Evolutionary conservation across 1,140 invertebrate species (phyloP), one percentile per base, ranked within the genome.

Genomic region (Spodoptera frugiperda): DNA sequence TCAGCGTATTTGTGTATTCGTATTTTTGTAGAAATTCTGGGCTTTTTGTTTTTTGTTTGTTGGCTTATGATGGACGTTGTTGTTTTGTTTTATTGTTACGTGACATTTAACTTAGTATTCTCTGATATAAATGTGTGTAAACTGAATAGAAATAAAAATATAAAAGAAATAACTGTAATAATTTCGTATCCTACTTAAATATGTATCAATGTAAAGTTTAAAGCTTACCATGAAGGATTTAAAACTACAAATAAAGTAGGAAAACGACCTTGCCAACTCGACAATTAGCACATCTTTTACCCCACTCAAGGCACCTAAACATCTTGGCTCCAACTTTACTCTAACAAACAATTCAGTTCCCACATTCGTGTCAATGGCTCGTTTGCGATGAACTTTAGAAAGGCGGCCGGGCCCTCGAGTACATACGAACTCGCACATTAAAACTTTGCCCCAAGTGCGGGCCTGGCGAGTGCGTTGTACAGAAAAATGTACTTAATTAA

Each of bases 401-500:
- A 83, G 78, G 74, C 78, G 76, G 72, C 70, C 72, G 61, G 70
- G 73, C 51, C 78, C 74, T 75, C 59, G 76, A 78, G 77, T 78
- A 78, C 71, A 39, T 79, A 79, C 83, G 67, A 81, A 68, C 71
- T 73, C 55, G 63, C 19, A 39, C 54, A 73, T 73, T 73, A 73
- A 73, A 73, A 73, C 54, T 73, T 61, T 59, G 54, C 19, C 21
- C 55, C 33, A 54, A 72, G 68, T 72, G 14, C 51, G 44, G 44
- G 55, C 55, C 55, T 73, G 71, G 71, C 44, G 71, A 59, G 55
- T 49, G 55, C 54, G 68, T 57, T 21, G 55, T 90, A 89, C 78
- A 82, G 79, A 85, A 84, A 87, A 88, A 91, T 85, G 74, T 78
- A 65, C 55, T 73, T 80, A 82, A 88, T 86, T 82, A 83, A 86